phyloP scores from a whole-genome alignment of 2,113 vertebrate species.

The Spea bombifrons region DNA sequence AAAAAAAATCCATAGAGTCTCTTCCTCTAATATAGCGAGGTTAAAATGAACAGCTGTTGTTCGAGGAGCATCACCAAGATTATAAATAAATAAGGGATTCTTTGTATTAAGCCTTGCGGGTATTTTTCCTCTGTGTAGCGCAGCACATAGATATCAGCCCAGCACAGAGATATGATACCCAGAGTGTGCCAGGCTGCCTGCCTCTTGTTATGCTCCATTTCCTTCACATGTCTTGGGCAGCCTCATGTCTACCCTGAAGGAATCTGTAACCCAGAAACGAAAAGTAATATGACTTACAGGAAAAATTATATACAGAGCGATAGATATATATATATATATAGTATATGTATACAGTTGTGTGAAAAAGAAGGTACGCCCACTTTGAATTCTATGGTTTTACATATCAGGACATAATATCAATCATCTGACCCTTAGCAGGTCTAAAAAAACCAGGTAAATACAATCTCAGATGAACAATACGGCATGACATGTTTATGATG shows the following conservation, averaged over 20 bases:
- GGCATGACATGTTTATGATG: too few species aligned
- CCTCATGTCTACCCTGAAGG: constrained; percentile 39
- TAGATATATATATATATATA: background rate
- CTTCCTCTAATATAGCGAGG: background rate
- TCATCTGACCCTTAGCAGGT: too few species aligned
- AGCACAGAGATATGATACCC: constrained; percentile 39
- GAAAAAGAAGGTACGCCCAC: too few species aligned
- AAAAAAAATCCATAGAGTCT: background rate
- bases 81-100: constrained; percentile 9
- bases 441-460: too few species aligned
- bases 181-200: constrained; percentile 43
- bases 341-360: too few species aligned
- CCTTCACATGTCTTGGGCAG: constrained; percentile 39
- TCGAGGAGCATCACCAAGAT: background rate
- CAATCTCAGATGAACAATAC: too few species aligned
- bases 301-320: background rate
- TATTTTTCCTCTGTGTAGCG: constrained; percentile 18
- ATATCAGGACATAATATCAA: too few species aligned
- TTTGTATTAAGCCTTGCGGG: constrained; percentile 20
- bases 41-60: background rate
- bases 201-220: constrained; percentile 45
- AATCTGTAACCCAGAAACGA: constrained; percentile 43
- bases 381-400: too few species aligned
- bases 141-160: constrained; percentile 15
- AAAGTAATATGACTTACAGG: background rate